phyloP scores from a whole-genome alignment of 2,113 vertebrate species.

The Willisornis vidua region DNA sequence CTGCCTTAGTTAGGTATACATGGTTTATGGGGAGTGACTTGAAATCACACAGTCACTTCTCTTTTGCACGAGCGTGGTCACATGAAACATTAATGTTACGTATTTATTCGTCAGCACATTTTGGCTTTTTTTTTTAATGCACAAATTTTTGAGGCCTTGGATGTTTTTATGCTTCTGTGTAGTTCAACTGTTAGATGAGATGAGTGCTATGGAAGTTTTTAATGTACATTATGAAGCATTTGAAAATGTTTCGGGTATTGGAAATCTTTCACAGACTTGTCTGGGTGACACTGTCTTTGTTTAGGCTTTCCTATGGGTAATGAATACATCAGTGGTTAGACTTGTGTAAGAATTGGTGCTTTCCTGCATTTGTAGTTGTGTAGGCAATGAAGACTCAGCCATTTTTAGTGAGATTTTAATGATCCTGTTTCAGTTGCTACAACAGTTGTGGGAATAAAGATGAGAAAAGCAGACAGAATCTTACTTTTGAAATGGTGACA shows the following conservation, averaged over 20 bases:
- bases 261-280: neutral
- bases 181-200: conserved; percentile 45
- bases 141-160: neutral
- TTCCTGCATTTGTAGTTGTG: neutral
- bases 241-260: conserved; percentile 55
- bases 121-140: neutral
- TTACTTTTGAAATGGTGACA: neutral
- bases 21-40: neutral
- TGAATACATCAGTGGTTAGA: neutral
- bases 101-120: neutral
- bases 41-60: neutral
- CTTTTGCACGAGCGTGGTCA: neutral
- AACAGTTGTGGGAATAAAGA: neutral
- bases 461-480: neutral
- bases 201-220: conserved; percentile 19
- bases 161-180: conserved; percentile 7
- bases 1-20: neutral
- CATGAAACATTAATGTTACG: neutral
- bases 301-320: neutral
- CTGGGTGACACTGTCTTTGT: neutral
- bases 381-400: neutral
- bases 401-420: neutral
- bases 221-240: conserved; percentile 56
- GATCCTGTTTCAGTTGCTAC: neutral
- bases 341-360: neutral